Evolutionary conservation across 2,888 invertebrate genomes (phyloP).

Genomic region (Eupithecia pulchellata): DNA sequence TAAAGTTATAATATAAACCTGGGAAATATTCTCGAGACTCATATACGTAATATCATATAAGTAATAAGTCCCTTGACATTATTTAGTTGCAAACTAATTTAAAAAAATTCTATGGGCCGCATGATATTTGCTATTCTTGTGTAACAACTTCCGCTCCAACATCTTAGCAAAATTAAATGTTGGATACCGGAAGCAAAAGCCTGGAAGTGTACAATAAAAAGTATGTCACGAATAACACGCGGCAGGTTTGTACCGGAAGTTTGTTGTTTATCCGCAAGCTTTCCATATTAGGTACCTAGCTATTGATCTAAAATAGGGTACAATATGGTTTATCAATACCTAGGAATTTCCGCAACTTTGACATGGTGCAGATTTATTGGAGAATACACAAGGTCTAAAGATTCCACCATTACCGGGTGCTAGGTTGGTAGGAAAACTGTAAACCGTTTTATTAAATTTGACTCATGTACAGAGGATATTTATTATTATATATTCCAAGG

Average conservation of each 20-base stretch:
- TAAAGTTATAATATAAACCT: no score
- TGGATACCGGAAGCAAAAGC: background rate
- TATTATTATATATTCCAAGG: no score
- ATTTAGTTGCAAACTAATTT: no score
- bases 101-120: no score
- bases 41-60: no score
- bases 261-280: constrained; percentile 2
- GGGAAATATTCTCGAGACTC: no score
- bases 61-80: no score
- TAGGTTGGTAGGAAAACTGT: background rate
- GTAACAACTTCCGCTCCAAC: background rate
- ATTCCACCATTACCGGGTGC: background rate
- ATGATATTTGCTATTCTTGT: no score
- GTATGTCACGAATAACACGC: constrained; percentile 38
- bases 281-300: constrained; percentile 34
- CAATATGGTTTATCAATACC: constrained; percentile 2
- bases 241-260: constrained; percentile 38
- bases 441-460: background rate
- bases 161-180: background rate
- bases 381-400: background rate
- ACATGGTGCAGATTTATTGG: background rate
- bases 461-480: no score
- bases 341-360: constrained; percentile 4
- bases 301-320: constrained; percentile 26
- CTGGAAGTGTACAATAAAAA: background rate